Evolutionary conservation across 2,888 invertebrate genomes (phyloP).

Genomic region (Epinotia demarniana): DNA sequence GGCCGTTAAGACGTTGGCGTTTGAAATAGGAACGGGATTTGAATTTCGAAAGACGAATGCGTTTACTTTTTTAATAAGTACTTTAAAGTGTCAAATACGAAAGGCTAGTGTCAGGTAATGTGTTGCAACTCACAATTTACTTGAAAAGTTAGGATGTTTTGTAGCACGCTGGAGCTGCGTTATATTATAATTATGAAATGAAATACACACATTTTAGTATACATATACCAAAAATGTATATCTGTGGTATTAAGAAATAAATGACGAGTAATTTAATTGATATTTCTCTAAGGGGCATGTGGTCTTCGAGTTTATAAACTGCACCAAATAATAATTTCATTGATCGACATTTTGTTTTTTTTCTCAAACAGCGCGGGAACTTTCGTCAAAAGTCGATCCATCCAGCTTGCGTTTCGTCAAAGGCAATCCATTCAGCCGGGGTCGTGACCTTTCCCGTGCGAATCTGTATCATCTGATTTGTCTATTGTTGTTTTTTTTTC

Average conservation of each 20-base stretch:
- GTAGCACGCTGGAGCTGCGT: neutral
- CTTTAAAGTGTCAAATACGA: conserved; percentile 35
- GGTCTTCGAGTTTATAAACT: too few species aligned
- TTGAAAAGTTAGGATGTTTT: neutral
- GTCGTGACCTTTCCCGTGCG: conserved; percentile 76
- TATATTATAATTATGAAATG: neutral
- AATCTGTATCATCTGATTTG: conserved; percentile 74
- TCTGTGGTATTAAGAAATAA: neutral
- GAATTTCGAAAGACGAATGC: conserved; percentile 39
- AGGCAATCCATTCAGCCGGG: conserved; percentile 52
- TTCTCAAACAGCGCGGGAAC: conserved; percentile 24
- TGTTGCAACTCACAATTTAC: conserved; percentile 6
- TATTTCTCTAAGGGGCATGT: too few species aligned
- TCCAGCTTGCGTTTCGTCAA: conserved; percentile 48
- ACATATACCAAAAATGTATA: neutral
- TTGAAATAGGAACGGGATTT: conserved; percentile 42
- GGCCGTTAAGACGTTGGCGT: conserved; percentile 43
- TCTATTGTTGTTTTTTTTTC: conserved; percentile 70
- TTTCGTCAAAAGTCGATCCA: conserved; percentile 49
- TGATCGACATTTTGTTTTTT: conserved; percentile 27
- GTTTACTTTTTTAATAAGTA: conserved; percentile 39
- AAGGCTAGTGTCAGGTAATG: conserved; percentile 3
- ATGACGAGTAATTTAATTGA: too few species aligned
- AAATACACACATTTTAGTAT: neutral
- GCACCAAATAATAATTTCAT: conserved; percentile 6